Percentiles rank a stretch among this genome's conserved stretches.
phyloP scores from a whole-genome alignment of 2,797 vertebrate species.

The Oryzias sinensis region DNA sequence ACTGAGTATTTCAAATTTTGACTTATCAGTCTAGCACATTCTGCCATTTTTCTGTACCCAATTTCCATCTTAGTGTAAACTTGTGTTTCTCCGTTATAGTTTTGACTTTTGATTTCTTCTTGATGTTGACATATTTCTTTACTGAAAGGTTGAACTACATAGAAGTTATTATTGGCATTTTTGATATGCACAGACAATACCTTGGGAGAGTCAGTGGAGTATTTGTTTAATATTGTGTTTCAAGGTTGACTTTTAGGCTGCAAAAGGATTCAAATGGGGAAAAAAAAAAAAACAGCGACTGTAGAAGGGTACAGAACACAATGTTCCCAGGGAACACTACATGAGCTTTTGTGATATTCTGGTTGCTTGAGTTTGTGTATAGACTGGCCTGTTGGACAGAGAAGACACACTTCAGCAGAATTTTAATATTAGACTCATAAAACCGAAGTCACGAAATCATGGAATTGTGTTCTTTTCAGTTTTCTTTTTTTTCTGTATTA shows the following conservation, averaged over 20 bases:
- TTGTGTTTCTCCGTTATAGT: no score
- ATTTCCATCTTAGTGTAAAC: no score
- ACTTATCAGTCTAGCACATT: no score
- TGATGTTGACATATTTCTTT: constrained; percentile 3
- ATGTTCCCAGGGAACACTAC: not conserved
- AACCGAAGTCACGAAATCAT: not conserved
- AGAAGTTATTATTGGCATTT: constrained; percentile 22
- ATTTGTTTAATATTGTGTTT: constrained; percentile 37
- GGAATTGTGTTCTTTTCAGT: not conserved
- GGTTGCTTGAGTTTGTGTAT: constrained; percentile 34
- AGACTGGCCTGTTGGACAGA: constrained; percentile 37
- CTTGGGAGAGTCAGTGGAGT: constrained; percentile 9
- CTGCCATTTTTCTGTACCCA: no score
- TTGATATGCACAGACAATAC: constrained; percentile 4
- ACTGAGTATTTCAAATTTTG: no score
- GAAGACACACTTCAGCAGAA: constrained; percentile 13
- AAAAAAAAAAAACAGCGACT: constrained; percentile 7
- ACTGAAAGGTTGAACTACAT: constrained; percentile 8
- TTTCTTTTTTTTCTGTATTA: not conserved
- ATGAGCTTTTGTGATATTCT: constrained; percentile 41
- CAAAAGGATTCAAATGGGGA: constrained; percentile 7
- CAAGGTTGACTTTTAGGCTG: constrained; percentile 34
- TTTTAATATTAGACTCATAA: constrained; percentile 15
- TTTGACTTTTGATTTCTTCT: no score
- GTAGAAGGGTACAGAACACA: constrained; percentile 41